Percentiles rank a stretch among this genome's conserved stretches.
Evolutionary conservation across 2,888 invertebrate genomes (phyloP).

Genomic region (Thysanoteuthis rhombus): DNA sequence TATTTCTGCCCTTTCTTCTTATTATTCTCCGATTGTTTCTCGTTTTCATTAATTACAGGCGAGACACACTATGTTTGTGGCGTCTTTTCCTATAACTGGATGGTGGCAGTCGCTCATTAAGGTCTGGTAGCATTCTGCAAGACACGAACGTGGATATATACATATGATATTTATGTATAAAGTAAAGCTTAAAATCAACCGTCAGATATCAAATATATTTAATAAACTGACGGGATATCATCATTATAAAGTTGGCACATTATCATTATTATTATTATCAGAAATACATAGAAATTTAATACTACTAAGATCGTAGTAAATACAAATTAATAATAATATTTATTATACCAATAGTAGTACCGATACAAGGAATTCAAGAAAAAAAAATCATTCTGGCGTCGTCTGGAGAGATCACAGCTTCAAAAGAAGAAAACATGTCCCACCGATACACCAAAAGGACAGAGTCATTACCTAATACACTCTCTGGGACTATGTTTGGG

Average conservation of each 20-base stretch:
- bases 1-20: not conserved
- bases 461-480: conserved; percentile 57
- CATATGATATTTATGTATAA: not conserved
- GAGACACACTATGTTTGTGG: not conserved
- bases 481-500: conserved; percentile 56
- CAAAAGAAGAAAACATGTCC: conserved; percentile 41
- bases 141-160: not conserved
- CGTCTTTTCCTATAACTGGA: not conserved
- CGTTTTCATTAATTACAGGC: not conserved
- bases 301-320: not conserved
- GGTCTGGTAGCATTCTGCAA: not conserved
- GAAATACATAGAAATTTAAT: not conserved
- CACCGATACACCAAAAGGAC: conserved; percentile 55
- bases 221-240: not conserved
- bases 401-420: conserved; percentile 25
- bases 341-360: not conserved
- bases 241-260: not conserved
- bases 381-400: conserved; percentile 24
- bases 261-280: not conserved
- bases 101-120: not conserved
- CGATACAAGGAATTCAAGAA: not conserved
- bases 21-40: not conserved
- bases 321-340: not conserved
- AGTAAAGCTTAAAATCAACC: not conserved
- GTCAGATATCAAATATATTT: not conserved